Evolutionary conservation across 2,797 vertebrate genomes (phyloP), one percentile per base, ranked within the genome.

Genomic region (Leptatherina wallacei): DNA sequence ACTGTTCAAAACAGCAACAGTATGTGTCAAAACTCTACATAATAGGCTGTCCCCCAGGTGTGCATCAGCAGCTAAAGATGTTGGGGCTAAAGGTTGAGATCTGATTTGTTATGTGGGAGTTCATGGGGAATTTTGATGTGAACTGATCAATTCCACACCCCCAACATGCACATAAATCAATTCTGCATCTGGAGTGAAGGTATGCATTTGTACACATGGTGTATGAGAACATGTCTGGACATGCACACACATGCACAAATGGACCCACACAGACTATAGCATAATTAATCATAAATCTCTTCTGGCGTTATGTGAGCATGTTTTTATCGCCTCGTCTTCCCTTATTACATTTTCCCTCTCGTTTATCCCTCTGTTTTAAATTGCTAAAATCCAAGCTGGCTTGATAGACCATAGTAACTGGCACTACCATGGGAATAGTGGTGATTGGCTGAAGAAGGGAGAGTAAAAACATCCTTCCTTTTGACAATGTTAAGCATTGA

Each of bases 401-500:
- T 94, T 95, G 93, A 95, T 93, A 85, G 91, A 92, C 89, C 90
- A 94, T 91, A 93, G 93, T 93, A 90, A 89, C 87, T 85, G 82
- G 83, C 74, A 85, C 88, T 86, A 81, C 90, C 84, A 58, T 68
- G 56, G 75, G 80, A 71, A 42, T 12, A 69, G 60, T 59, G 74
- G 63, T 73, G 78, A 82, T 54, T 61, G 75, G 70, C 78, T 72
- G 57, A 78, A 75, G 83, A 77, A 75, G 44, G 66, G 65, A 20
- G 82, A 70, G 73, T 30, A 68, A 67, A 73, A 78, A 89, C 93
- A 88, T 92, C 91, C 83, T 78, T 89, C 94, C 92, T 96, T 95
- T 94, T 94, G 95, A 96, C 95, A 94, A 95, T 95, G 91, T 94
- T 96, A 95, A 96, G 95, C 92, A 92, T 95, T 95, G 96, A 95